Evolutionary conservation across 2,888 invertebrate genomes (phyloP), one percentile per base, ranked within the genome.

Genomic region (Lamellibrachia columna): DNA sequence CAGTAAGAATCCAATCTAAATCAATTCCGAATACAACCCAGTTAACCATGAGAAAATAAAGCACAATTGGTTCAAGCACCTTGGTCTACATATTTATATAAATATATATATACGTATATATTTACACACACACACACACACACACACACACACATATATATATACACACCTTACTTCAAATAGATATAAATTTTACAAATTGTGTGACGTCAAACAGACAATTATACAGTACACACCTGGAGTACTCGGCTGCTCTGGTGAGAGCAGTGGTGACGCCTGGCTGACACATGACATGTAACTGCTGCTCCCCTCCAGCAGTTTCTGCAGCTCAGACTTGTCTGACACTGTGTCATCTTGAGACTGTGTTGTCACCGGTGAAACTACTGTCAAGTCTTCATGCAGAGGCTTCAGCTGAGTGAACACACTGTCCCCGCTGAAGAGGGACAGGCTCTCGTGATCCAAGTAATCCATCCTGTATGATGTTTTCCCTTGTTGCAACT

Each of bases 241-340:
- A 75, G 75, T 75, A 22, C 75, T 75, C n/a, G 75, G 75, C 75
- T 75, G 75, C 22, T 75, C 15, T 75, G 75, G 75, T 22, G 75
- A 75, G 75, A n/a, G 75, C 1, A 6, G 75, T 75, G 75, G 75
- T 6, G 75, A 75, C 75, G 15, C 75, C 75, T 75, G 75, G 75
- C 75, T 75, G 75, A 11, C 75, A 75, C 22, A 22, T 75, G 75
- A 75, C 6, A n/a, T 75, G 22, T 75, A 75, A 75, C 15, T 75
- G 75, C 75, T 75, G 22, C 22, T 75, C 75, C 75, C 75, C 75
- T 75, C 75, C 75, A 75, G 22, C 11, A 75, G 75, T 75, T 75
- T 75, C 75, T 75, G 75, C 75, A 75, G 75, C 75, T 75, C 75
- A 75, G 75, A 75, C 75, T 75, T 75, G 75, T 75, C 75, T 75